Base-by-base conservation (phyloP, 2,797 vertebrate genomes). In the Hybognathus amarus region DNA sequence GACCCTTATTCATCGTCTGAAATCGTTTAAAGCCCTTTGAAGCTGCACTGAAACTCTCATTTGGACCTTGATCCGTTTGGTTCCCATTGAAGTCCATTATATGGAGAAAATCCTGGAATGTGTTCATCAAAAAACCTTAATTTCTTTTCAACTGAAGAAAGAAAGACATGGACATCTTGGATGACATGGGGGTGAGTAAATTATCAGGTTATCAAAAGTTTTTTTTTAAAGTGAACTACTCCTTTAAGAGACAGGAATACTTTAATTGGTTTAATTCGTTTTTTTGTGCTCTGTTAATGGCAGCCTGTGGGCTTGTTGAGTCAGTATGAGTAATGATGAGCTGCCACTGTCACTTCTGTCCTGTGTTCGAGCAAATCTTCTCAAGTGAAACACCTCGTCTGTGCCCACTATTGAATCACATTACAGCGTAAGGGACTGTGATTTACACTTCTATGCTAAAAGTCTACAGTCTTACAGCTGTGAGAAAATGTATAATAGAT, bases 281-380 rank as follows among this genome's bases (percentile, higher is more conserved):
- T 52, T 22, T 71, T 27, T 6, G 45, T 0, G 6, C 69, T 33
- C 8, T 1, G 18, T 36, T 20, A 20, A 20, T 64, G 64, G 20
- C 4, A 4, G 64, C 64, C 63, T 22, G 45, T 52, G 69, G 45
- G 69, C 45, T 50, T 33, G 27, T 73, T 52, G 70, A 73, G 70
- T 73, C 70, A 33, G 27, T 52, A 3, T 73, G 70, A 73, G 47
- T 22, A 73, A 52, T 13, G 27, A 73, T 52, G 27, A 73, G 70
- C 42, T 10, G 42, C 69, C 24, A 71, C 69, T 50, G 69, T 71
- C 69, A 71, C 45, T 71, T 50, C 69, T 73, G 17, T 73, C 69
- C 45, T 50, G 45, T 71, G 45, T 20, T n/a, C 0, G 17, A 71
- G 69, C 40, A 50, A 20, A 71, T 71, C 69, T 30, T 71, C 69